Evolutionary conservation across 2,797 vertebrate genomes (phyloP).

Genomic region (Hoplostethus atlanticus): DNA sequence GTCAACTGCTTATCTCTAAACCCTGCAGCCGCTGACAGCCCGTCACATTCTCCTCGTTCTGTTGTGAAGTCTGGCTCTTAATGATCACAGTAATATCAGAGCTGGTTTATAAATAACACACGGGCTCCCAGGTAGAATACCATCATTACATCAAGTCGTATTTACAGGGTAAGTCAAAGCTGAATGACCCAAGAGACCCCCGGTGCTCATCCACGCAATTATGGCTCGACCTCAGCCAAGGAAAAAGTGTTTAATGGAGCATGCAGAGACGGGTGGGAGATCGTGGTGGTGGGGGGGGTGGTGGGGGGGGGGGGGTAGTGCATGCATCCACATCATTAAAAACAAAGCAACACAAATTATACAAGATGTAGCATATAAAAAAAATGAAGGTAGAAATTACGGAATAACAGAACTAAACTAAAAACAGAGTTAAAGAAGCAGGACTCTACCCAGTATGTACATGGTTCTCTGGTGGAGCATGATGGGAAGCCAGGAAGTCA

Average conservation of each 20-base stretch:
- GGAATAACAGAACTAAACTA: too few species aligned
- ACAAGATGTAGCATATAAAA: conserved; percentile 1
- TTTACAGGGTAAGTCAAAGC: conserved; percentile 4
- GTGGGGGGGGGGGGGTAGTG: background rate
- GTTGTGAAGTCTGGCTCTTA: conserved; percentile 29
- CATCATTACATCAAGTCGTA: conserved; percentile 2
- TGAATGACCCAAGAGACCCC: conserved; percentile 6
- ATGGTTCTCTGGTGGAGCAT: too few species aligned
- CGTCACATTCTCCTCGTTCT: conserved; percentile 40
- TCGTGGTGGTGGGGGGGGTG: background rate
- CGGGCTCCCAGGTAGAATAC: background rate
- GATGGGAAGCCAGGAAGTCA: too few species aligned
- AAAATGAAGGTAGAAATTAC: background rate
- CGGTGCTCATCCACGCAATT: conserved; percentile 10
- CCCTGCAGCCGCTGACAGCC: conserved; percentile 32
- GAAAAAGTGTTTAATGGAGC: conserved; percentile 23
- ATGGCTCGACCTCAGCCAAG: conserved; percentile 23
- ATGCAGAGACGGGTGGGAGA: background rate
- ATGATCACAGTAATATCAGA: conserved; percentile 49
- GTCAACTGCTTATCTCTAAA: conserved; percentile 39
- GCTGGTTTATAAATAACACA: conserved; percentile 37
- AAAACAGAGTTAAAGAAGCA: too few species aligned
- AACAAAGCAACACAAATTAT: too few species aligned
- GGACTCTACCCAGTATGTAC: too few species aligned
- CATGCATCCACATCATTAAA: conserved; percentile 41